phyloP scores from a whole-genome alignment of 2,888 invertebrate species.

The Axea sp. region DNA sequence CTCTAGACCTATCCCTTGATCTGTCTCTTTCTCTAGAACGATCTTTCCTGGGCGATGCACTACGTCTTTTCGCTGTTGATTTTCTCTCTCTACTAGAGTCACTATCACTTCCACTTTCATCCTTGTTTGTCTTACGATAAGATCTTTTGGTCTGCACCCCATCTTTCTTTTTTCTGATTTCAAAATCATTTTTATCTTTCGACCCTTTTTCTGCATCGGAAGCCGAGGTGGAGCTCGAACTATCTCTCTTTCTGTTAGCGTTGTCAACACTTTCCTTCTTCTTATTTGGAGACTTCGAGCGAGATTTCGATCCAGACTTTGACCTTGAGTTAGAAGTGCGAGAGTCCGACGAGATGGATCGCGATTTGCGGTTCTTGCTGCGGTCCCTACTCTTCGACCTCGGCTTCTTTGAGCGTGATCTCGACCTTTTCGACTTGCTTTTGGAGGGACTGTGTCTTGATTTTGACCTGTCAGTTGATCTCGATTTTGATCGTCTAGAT shows the following conservation, averaged over 20 bases:
- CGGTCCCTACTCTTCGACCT: constrained; percentile 76
- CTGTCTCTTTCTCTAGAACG: constrained; percentile 77
- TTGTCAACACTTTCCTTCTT: constrained; percentile 70
- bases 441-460: constrained; percentile 73
- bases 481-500: constrained; percentile 69
- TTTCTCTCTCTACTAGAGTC: constrained; percentile 82
- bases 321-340: constrained; percentile 74
- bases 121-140: constrained; percentile 90
- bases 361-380: constrained; percentile 78
- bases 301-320: constrained; percentile 71
- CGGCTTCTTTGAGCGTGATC: constrained; percentile 75
- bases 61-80: constrained; percentile 74
- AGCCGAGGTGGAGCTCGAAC: constrained; percentile 70
- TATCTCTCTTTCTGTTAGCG: constrained; percentile 69
- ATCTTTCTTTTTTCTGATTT: constrained; percentile 88
- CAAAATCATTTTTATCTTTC: constrained; percentile 83
- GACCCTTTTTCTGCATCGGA: constrained; percentile 73
- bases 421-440: constrained; percentile 73
- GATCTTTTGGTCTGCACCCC: constrained; percentile 93
- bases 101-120: constrained; percentile 85
- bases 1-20: constrained; percentile 78
- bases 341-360: constrained; percentile 74
- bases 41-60: constrained; percentile 76
- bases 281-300: constrained; percentile 75
- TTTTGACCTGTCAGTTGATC: constrained; percentile 70